A percentile compares a stretch with the other conserved stretches of the same genome.
phyloP scores from a whole-genome alignment of 2,797 vertebrate species.

The Novumbra hubbsi region DNA sequence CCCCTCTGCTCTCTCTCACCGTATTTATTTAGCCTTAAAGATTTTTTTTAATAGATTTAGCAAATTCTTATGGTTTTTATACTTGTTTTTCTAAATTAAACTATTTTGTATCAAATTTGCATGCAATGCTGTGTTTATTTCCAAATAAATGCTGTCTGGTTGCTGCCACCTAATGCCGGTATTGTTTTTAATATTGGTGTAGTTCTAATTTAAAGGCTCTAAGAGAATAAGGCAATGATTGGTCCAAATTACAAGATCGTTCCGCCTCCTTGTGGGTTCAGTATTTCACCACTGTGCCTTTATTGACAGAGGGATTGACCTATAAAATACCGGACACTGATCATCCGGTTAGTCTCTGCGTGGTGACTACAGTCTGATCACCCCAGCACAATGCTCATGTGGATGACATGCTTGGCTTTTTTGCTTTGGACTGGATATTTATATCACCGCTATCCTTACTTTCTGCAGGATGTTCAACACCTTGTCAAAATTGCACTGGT shows the following conservation, averaged over 20 bases:
- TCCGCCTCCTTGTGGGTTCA: background rate
- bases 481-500: too few species aligned
- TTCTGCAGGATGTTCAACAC: background rate
- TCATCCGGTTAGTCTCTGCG: background rate
- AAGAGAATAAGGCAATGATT: background rate
- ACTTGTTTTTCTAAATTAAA: constrained; percentile 28
- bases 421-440: background rate
- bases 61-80: constrained; percentile 6
- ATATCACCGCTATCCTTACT: constrained; percentile 13
- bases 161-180: too few species aligned
- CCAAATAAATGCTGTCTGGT: constrained; percentile 16
- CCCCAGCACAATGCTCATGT: too few species aligned
- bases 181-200: background rate
- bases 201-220: background rate
- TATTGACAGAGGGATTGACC: background rate
- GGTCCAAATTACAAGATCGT: background rate
- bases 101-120: constrained; percentile 13
- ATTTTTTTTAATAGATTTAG: constrained; percentile 8
- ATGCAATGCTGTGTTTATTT: constrained; percentile 49
- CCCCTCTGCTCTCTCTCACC: too few species aligned
- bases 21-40: too few species aligned
- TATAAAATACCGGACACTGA: background rate
- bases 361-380: background rate
- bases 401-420: background rate
- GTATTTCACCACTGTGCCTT: background rate